These are phyloP conservation scores for Drosophila trichaetosa DNA, from an alignment of 2,888 invertebrate genomes.

Conservation along the genomic window DNA sequence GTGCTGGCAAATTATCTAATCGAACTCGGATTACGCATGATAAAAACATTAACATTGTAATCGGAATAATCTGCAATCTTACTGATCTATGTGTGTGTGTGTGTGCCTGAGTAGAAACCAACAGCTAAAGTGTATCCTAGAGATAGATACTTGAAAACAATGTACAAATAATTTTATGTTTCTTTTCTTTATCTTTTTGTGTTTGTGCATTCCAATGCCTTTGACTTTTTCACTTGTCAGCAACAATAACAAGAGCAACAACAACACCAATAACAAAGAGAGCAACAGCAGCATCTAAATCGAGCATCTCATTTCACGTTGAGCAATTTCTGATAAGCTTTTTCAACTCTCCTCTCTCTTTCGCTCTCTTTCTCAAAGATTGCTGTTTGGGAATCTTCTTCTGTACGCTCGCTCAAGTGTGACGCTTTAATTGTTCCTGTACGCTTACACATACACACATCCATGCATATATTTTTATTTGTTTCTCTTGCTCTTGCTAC, in stretches of 20 bases:
- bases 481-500: slow-evolving; percentile 35
- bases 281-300: slow-evolving; percentile 6
- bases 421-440: slow-evolving; percentile 68
- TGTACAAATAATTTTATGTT: slow-evolving; percentile 11
- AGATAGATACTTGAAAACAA: slow-evolving; percentile 21
- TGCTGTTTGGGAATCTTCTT: slow-evolving; percentile 17
- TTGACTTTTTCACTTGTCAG: slow-evolving; percentile 53
- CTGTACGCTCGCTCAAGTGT: slow-evolving; percentile 62
- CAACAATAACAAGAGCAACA: slow-evolving; percentile 25
- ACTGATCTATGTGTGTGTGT: not conserved
- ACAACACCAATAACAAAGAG: slow-evolving; percentile 2
- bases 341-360: slow-evolving; percentile 16
- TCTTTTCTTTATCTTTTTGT: slow-evolving; percentile 10
- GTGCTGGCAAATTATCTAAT: slow-evolving; percentile 56
- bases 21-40: slow-evolving; percentile 37
- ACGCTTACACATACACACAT: slow-evolving; percentile 15
- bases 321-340: slow-evolving; percentile 55
- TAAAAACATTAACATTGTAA: slow-evolving; percentile 26
- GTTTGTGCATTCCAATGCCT: slow-evolving; percentile 49
- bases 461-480: slow-evolving; percentile 33
- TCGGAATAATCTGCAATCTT: slow-evolving; percentile 28
- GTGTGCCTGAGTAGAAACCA: slow-evolving; percentile 1
- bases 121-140: slow-evolving; percentile 14
- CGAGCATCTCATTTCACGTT: slow-evolving; percentile 26
- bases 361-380: slow-evolving; percentile 6